These are phyloP conservation scores for Epinotia demarniana DNA, from an alignment of 2,888 invertebrate species.

Conservation along the genomic window DNA sequence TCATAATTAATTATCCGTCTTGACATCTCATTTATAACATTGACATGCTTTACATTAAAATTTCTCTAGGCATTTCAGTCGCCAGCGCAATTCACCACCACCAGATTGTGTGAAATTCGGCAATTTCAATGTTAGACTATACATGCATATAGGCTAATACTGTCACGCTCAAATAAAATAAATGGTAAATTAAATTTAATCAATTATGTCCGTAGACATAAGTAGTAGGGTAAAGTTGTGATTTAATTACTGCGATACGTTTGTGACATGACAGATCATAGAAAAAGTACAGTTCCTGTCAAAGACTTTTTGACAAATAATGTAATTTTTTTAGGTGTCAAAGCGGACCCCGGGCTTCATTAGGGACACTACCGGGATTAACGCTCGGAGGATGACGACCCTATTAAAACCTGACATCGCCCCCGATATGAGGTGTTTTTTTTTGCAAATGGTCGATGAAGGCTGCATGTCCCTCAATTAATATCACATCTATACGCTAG, in stretches of 20 bases:
- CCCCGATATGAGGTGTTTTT: no score
- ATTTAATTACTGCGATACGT: not conserved
- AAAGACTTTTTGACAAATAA: no score
- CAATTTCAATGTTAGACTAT: conserved; percentile 24
- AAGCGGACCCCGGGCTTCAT: no score
- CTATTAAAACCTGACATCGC: not conserved
- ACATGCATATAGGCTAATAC: conserved; percentile 41
- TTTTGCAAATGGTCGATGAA: not conserved
- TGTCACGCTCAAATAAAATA: conserved; percentile 44
- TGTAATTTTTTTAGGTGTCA: no score
- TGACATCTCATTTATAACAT: not conserved
- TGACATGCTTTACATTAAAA: not conserved
- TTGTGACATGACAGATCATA: no score
- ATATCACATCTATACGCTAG: not conserved
- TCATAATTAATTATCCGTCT: not conserved
- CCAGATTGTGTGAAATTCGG: no score
- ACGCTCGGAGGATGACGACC: no score
- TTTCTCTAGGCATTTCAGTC: not conserved
- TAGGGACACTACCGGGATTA: no score
- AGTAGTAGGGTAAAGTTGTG: conserved; percentile 3
- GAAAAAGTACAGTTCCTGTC: no score
- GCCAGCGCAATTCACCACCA: not conserved
- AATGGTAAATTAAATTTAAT: conserved; percentile 13
- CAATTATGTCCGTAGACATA: not conserved
- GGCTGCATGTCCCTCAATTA: not conserved